Evolutionary conservation across 2,113 vertebrate genomes (phyloP), one percentile per base, ranked within the genome.

Genomic region (Chlamydotis undulata): DNA sequence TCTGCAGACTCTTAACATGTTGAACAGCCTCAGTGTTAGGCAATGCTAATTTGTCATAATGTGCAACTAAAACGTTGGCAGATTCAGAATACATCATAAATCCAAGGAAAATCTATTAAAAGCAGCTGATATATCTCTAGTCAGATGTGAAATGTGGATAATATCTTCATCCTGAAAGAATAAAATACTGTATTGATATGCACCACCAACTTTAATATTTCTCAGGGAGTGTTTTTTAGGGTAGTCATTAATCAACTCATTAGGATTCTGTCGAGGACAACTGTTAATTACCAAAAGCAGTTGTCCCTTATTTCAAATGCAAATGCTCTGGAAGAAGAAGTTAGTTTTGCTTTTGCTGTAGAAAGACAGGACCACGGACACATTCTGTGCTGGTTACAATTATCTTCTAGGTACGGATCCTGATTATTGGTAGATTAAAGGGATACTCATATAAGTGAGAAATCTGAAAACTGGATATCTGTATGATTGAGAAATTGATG

Each of bases 1-100:
- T 69, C 76, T 88, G 71, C 33, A 74, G 77, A 74, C 83, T 60
- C 80, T 64, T 41, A 94, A 43, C 63, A 61, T 70, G 89, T 55
- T 90, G 93, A 94, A 94, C 12, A 88, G 73, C 53, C 83, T 88
- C 80, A 65, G 83, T 68, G 74, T 70, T 19, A 90, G 86, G 77
- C 93, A 97, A 94, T 13, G 70, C n/a, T 96, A 78, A 94, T 95
- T 96, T 96, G 96, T 94, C 95, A 89, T 96, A 89, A 91, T 80
- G 83, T 88, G 84, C 83, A 90, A 89, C 89, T 90, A 31, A 93
- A 93, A 90, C 8, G 64, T 85, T 97, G 96, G 89, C 91, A 90
- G 84, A 61, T 74, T 70, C 67, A 82, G 83, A 88, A 94, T 84
- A 49, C 47, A 80, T 78, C 90, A 91, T 96, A 96, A 96, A 97